Base-by-base conservation (phyloP, 2,113 vertebrate species). In the Marcusenius ussheri region DNA sequence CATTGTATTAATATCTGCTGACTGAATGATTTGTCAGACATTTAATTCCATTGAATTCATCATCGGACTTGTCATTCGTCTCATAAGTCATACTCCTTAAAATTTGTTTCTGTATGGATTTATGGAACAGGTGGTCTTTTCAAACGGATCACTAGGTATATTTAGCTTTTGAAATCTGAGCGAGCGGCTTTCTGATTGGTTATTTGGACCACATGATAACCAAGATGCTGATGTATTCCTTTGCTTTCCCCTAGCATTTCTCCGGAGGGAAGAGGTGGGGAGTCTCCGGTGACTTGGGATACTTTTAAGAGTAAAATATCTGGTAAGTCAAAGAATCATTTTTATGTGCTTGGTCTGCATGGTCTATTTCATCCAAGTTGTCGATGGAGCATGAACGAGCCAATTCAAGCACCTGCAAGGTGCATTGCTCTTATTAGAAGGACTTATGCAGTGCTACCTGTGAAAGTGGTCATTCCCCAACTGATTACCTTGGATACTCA, bases 81-180 rank as follows among this genome's bases (percentile, higher is more conserved):
- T 27, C 11, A 62, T 42, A 84, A 45, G 92, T 93, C 93, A 92
- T 93, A 91, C 91, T 91, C 92, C 93, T 93, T 95, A 93, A 94
- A 94, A 93, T 92, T 95, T 95, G 91, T 96, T 94, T 95, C 95
- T 95, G 93, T 93, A 94, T 94, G 95, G 93, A 95, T 96, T 95
- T 93, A 96, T 91, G 93, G 96, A 97, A 99, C 98, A 99, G 98
- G 98, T 99, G 98, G 94, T 96, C 96, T 93, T 95, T 93, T 95
- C 95, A 93, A 88, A 93, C 95, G 96, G 94, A 96, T 98, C 97
- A 97, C 96, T 91, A 91, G 94, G 94, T 99, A 99, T 98, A 99
- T 99, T 99, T 99, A 98, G 98, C 97, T 94, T 94, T 92, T 97
- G 98, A 98, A 99, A 99, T 95, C 94, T 56, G 98, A 99, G 96